Conservation (phyloP, 30 jellyfish, hydroid and myxozoan genomes). For the Hydractinia symbiolongicarpus region DNA sequence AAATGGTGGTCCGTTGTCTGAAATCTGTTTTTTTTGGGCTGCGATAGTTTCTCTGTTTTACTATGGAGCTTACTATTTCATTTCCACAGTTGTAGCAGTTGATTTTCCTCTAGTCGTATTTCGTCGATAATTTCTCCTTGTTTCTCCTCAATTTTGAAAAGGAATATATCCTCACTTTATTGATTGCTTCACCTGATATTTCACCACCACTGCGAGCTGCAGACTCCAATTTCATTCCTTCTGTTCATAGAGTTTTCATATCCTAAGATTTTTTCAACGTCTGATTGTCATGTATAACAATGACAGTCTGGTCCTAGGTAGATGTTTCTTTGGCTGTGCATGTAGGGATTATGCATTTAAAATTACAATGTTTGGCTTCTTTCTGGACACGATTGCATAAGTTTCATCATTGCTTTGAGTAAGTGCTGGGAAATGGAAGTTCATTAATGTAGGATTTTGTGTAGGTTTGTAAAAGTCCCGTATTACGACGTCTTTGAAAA, state of each 20-base stretch:
- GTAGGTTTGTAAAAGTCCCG: too few relatives aligned
- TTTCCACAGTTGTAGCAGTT: background rate
- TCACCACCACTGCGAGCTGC: background rate
- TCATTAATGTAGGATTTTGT: too few relatives aligned
- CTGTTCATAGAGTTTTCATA: background rate
- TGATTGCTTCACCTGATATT: background rate
- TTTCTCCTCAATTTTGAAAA: too few relatives aligned
- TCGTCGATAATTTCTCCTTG: background rate
- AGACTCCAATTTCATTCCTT: background rate
- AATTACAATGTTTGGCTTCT: constrained; percentile 4
- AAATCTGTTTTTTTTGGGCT: too few relatives aligned
- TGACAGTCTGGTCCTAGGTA: background rate
- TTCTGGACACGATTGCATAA: background rate
- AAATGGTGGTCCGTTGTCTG: too few relatives aligned
- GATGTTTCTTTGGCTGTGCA: background rate
- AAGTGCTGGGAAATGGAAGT: too few relatives aligned
- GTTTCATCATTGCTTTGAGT: too few relatives aligned
- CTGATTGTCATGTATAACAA: background rate
- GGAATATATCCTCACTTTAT: too few relatives aligned
- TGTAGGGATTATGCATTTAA: background rate
- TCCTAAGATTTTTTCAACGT: background rate
- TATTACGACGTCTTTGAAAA: too few relatives aligned
- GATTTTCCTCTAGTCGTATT: background rate
- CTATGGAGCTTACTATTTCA: background rate
- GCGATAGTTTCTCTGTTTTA: too few relatives aligned